Evolutionary conservation across 2,113 vertebrate species (phyloP).

Genomic region (Gnathonemus echidnorhynchus): DNA sequence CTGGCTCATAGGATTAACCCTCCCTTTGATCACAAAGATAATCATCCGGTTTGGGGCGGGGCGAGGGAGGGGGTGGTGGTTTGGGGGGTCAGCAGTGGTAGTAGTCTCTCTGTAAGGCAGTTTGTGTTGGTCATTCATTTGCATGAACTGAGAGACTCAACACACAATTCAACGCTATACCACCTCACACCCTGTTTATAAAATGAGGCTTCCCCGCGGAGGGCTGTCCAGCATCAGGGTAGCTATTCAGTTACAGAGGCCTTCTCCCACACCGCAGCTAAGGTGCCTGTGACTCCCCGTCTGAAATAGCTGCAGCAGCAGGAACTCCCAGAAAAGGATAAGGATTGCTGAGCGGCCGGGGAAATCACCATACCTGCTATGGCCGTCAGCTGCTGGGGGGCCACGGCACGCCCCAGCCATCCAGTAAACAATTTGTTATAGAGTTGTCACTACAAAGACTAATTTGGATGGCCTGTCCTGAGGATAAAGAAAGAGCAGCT

Average conservation of each 20-base stretch:
- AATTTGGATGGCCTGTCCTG: conserved; percentile 35
- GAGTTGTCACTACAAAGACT: conserved; percentile 44
- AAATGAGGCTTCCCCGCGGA: not conserved
- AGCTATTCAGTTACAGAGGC: not conserved
- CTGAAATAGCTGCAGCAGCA: not conserved
- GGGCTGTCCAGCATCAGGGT: not conserved
- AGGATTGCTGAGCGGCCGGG: not conserved
- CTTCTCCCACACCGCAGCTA: not conserved
- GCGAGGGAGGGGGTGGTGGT: no score
- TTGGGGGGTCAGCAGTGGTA: not conserved
- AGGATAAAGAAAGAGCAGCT: conserved; percentile 38
- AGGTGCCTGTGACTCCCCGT: not conserved
- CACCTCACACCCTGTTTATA: not conserved
- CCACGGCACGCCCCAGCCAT: conserved; percentile 25
- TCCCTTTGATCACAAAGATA: not conserved
- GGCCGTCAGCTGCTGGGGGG: conserved; percentile 12
- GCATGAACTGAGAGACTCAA: not conserved
- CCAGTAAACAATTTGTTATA: conserved; percentile 34
- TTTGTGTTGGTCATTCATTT: not conserved
- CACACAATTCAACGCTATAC: not conserved
- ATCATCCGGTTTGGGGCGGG: not conserved
- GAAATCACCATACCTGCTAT: conserved; percentile 47
- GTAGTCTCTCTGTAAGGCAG: not conserved
- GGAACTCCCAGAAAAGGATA: not conserved
- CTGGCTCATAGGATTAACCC: not conserved